Conservation (phyloP, 1,140 invertebrate genomes). For the Delia radicum region DNA sequence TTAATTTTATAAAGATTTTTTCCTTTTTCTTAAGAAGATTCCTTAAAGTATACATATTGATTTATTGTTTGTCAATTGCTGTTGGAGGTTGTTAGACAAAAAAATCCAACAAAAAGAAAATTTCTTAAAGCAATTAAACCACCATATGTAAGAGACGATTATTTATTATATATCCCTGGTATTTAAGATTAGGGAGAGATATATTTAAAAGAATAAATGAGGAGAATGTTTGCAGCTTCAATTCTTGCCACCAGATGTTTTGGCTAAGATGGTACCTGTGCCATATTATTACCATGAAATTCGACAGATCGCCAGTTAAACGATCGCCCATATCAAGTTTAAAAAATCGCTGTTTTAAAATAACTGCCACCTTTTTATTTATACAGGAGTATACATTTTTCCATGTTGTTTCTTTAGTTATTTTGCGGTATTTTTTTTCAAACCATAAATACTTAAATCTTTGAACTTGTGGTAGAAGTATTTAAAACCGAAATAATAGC, state of each 20-base stretch:
- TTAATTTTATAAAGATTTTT: not conserved
- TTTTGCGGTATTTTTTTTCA: not conserved
- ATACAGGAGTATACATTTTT: not conserved
- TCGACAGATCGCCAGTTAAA: no score
- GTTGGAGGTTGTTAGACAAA: not conserved
- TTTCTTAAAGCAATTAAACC: constrained; percentile 12
- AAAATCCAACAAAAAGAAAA: constrained; percentile 1
- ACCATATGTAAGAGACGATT: not conserved
- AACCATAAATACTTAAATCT: not conserved
- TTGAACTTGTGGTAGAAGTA: not conserved
- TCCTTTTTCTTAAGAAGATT: not conserved
- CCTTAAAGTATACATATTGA: not conserved
- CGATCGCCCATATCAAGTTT: no score
- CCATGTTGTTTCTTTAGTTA: not conserved
- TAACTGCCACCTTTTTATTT: no score
- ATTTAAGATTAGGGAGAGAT: no score
- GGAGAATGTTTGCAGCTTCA: no score
- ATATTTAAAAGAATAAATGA: not conserved
- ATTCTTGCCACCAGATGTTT: no score
- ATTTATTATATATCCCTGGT: not conserved
- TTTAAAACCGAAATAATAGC: constrained; percentile 10
- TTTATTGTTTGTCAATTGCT: constrained; percentile 15
- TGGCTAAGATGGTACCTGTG: no score
- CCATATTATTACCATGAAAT: no score
- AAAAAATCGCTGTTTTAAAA: no score